A percentile compares a stretch with the other conserved stretches of the same genome.
Conservation (phyloP, 2,113 vertebrate species). For the Jaculus jaculus region DNA sequence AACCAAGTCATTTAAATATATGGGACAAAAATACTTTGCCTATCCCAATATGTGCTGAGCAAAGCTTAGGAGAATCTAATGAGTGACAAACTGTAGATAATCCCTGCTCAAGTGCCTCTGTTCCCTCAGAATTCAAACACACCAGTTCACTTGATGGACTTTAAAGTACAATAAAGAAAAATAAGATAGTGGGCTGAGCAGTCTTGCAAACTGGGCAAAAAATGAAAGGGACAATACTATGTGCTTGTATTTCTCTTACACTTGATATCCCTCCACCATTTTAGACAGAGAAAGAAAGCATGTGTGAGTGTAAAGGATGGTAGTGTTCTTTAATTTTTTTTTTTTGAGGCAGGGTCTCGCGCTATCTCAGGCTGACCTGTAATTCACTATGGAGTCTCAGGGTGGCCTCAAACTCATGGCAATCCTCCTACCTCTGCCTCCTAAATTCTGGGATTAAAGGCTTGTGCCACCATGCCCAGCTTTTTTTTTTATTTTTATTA, state of each 20-base stretch:
- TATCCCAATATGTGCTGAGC: neutral
- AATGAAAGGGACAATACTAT: neutral
- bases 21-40: neutral
- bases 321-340: too few species aligned
- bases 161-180: slow-evolving; percentile 43
- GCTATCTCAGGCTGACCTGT: too few species aligned
- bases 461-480: too few species aligned
- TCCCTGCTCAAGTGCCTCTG: neutral
- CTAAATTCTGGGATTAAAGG: too few species aligned
- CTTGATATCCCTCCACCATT: slow-evolving; percentile 7
- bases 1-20: neutral
- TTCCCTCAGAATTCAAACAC: neutral
- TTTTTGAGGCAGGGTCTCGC: too few species aligned
- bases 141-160: neutral
- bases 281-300: slow-evolving; percentile 48
- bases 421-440: too few species aligned
- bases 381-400: too few species aligned
- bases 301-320: neutral
- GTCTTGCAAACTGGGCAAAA: neutral
- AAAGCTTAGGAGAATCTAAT: neutral
- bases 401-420: too few species aligned
- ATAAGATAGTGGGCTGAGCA: neutral
- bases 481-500: too few species aligned
- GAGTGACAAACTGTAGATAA: neutral
- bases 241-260: slow-evolving; percentile 44